A percentile compares a stretch with the other conserved stretches of the same genome.
These are phyloP conservation scores for Benitochromis conjunctus DNA, from an alignment of 2,113 vertebrate genomes.

Conservation along the genomic window DNA sequence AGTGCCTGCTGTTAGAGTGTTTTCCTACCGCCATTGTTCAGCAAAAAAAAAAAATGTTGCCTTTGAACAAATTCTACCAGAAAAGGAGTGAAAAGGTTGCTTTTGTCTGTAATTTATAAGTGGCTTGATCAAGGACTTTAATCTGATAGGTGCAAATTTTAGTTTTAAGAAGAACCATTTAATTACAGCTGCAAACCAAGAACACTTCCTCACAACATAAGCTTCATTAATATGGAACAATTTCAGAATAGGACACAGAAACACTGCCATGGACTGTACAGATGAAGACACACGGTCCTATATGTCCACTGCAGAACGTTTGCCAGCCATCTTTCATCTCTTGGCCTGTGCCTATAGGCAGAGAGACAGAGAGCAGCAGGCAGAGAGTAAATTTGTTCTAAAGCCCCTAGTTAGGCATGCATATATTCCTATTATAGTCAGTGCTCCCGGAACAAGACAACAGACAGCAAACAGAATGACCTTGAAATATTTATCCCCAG, in stretches of 20 bases:
- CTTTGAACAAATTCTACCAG: background rate
- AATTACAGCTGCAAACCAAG: background rate
- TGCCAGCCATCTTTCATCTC: slow-evolving; percentile 62
- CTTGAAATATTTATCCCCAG: slow-evolving; percentile 75
- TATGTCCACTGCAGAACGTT: slow-evolving; percentile 47
- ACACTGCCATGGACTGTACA: background rate
- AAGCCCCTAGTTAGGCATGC: slow-evolving; percentile 68
- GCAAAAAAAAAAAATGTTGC: background rate
- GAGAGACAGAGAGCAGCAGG: slow-evolving; percentile 44
- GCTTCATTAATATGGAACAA: background rate
- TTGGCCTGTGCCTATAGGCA: slow-evolving; percentile 54
- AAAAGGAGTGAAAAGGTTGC: background rate
- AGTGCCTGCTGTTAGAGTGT: background rate
- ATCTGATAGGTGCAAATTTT: background rate
- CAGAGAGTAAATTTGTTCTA: slow-evolving; percentile 57
- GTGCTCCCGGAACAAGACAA: slow-evolving; percentile 71
- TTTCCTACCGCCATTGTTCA: background rate
- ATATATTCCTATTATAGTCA: slow-evolving; percentile 72
- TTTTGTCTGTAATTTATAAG: background rate
- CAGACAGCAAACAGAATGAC: slow-evolving; percentile 74
- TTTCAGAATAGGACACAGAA: background rate
- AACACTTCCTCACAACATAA: background rate
- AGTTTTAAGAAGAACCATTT: background rate
- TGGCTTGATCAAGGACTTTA: background rate
- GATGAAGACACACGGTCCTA: background rate